Conservation (phyloP, 2,888 invertebrate species). For the Tribolium freemani region DNA sequence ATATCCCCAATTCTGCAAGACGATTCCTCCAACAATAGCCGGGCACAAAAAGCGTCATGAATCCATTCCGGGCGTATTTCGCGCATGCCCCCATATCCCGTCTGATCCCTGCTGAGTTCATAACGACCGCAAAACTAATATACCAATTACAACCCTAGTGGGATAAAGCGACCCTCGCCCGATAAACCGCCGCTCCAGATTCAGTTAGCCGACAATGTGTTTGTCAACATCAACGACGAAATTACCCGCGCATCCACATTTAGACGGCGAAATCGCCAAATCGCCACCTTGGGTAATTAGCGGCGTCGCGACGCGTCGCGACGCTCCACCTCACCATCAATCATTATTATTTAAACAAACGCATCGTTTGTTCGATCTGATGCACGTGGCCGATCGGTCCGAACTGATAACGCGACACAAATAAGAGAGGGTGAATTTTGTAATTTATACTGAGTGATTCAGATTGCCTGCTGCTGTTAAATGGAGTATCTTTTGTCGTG, state of each 20-base stretch:
- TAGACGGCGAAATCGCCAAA: conserved; percentile 8
- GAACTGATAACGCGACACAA: conserved; percentile 38
- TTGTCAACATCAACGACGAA: conserved; percentile 38
- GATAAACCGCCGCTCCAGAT: conserved; percentile 46
- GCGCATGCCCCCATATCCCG: conserved; percentile 50
- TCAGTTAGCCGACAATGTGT: conserved; percentile 46
- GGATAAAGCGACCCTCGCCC: conserved; percentile 56
- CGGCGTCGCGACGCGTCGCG: neutral
- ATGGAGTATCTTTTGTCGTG: conserved; percentile 45
- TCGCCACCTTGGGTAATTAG: conserved; percentile 17
- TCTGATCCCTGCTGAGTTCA: conserved; percentile 60
- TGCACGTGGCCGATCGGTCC: conserved; percentile 41
- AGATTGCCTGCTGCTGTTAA: conserved; percentile 42
- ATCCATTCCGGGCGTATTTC: conserved; percentile 25
- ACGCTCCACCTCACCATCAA: conserved; percentile 22
- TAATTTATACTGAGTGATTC: conserved; percentile 48
- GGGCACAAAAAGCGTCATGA: neutral
- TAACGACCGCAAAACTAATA: conserved; percentile 68
- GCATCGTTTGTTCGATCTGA: conserved; percentile 28
- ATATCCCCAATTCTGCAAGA: neutral
- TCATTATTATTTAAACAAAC: conserved; percentile 43
- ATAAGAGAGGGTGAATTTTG: conserved; percentile 42
- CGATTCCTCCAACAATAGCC: neutral
- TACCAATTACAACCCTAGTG: conserved; percentile 66
- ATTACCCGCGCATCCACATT: conserved; percentile 11